phyloP scores from a whole-genome alignment of 2,888 invertebrate species.

The Callinectes sapidus region DNA sequence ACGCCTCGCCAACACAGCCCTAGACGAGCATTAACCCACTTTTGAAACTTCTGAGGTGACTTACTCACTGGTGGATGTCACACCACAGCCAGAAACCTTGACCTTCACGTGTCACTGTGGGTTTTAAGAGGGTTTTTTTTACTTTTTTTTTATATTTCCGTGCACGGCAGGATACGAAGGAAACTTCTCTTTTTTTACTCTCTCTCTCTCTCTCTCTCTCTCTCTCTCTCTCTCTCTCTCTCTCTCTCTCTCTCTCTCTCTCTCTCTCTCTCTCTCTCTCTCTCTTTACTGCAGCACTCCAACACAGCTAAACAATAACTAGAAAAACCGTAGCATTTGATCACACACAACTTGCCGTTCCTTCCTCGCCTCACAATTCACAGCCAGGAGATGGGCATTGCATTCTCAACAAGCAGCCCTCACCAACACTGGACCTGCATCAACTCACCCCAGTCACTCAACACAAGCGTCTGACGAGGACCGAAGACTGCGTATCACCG shows the following conservation, averaged over 20 bases:
- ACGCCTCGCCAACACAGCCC: background rate
- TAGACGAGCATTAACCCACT: background rate
- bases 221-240: conserved; percentile 1
- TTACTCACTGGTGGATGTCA: background rate
- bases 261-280: no score
- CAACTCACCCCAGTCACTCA: no score
- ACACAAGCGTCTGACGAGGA: no score
- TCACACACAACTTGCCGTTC: no score
- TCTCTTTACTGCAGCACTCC: no score
- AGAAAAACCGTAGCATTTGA: no score
- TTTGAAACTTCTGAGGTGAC: background rate
- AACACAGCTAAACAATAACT: no score
- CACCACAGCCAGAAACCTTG: background rate
- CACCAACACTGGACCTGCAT: no score
- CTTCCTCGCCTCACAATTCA: no score
- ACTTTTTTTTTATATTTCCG: background rate
- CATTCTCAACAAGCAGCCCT: no score
- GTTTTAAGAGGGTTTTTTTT: background rate
- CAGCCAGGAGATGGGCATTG: no score
- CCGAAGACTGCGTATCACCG: no score
- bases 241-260: background rate
- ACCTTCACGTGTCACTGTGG: background rate
- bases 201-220: background rate
- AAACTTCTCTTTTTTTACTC: background rate
- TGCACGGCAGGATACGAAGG: background rate